A percentile compares a stretch with the other conserved stretches of the same genome.
phyloP scores from a whole-genome alignment of 2,113 vertebrate species.

The Rafetus swinhoei region DNA sequence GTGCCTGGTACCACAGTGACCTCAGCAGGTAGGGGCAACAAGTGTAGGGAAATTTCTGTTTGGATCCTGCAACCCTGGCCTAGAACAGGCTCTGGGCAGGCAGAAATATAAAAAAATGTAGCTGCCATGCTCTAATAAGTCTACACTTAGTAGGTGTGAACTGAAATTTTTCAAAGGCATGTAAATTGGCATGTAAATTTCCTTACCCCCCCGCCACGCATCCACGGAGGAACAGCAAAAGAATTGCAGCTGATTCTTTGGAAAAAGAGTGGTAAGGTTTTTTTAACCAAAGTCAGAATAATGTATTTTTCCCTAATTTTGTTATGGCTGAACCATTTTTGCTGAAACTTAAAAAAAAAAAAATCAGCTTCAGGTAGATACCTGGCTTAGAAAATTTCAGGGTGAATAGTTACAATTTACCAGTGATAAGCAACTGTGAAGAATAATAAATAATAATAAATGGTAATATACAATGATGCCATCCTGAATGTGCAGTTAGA shows the following conservation, averaged over 20 bases:
- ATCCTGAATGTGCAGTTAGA: constrained; percentile 15
- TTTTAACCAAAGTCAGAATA: neutral
- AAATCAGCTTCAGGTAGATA: neutral
- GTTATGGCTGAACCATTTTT: neutral
- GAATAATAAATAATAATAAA: constrained; percentile 1
- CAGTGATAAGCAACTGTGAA: neutral
- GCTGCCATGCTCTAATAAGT: neutral
- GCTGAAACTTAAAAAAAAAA: neutral
- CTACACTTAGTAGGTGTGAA: neutral
- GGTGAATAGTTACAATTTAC: neutral
- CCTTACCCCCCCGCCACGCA: accelerated
- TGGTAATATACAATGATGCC: neutral
- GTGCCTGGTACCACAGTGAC: neutral
- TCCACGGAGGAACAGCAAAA: neutral
- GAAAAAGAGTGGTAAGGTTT: neutral
- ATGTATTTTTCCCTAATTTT: neutral
- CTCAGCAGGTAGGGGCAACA: neutral
- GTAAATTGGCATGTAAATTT: neutral
- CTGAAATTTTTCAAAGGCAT: neutral
- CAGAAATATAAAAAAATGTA: neutral
- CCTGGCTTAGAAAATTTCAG: neutral
- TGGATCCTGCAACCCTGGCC: neutral
- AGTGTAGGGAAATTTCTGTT: neutral
- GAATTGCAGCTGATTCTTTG: neutral
- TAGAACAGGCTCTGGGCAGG: neutral